phyloP scores from a whole-genome alignment of 2,888 invertebrate genomes.

The Euphydryas editha region DNA sequence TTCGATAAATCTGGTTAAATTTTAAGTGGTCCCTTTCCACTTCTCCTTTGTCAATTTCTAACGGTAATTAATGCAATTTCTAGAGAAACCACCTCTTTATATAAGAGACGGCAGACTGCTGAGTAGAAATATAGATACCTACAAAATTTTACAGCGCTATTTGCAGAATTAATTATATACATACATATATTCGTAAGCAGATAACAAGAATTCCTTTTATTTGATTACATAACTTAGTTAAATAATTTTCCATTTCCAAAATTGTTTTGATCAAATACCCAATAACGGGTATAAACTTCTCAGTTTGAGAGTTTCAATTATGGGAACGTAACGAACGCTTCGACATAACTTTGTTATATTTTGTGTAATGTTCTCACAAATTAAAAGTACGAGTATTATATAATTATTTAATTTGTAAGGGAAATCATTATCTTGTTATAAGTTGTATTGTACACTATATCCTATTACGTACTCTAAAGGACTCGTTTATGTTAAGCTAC shows the following conservation, averaged over 20 bases:
- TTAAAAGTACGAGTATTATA: neutral
- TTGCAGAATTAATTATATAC: too few relatives aligned
- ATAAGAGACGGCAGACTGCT: neutral
- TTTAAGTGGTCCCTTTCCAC: neutral
- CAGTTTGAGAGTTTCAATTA: neutral
- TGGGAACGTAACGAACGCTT: neutral
- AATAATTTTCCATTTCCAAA: neutral
- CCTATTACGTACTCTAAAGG: slow-evolving; percentile 14
- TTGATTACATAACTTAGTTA: neutral
- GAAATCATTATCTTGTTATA: slow-evolving; percentile 3
- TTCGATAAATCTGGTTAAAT: neutral
- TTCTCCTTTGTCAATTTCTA: slow-evolving; percentile 3
- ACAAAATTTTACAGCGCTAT: too few relatives aligned
- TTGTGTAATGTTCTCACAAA: neutral
- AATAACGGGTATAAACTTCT: neutral
- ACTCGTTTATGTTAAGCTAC: slow-evolving; percentile 18
- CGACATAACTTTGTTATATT: neutral
- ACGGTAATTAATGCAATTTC: slow-evolving; percentile 1
- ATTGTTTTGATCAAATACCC: neutral
- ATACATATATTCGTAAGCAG: too few relatives aligned
- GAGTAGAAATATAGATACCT: neutral
- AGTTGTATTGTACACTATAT: slow-evolving; percentile 4
- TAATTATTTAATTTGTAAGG: slow-evolving; percentile 4
- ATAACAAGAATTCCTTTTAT: too few relatives aligned
- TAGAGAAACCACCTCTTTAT: neutral